Evolutionary conservation across 1,140 invertebrate species (phyloP).

Genomic region (Drosophila tristis): DNA sequence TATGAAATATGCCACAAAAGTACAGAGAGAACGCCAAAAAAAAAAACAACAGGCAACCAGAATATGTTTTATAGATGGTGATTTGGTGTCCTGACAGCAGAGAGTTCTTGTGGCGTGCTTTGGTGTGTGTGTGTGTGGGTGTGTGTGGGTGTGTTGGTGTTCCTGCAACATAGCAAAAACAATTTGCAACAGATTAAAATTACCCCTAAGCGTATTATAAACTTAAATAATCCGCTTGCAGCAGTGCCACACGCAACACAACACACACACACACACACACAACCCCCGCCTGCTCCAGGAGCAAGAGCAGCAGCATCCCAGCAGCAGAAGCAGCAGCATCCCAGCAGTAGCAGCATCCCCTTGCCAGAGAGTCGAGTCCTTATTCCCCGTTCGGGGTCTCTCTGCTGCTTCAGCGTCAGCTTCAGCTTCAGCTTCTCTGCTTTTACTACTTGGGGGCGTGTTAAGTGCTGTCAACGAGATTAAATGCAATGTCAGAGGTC

Average conservation of each 20-base stretch:
- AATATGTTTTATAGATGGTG: constrained; percentile 73
- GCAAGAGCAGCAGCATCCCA: constrained; percentile 7
- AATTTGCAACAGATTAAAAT: constrained; percentile 84
- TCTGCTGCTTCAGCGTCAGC: not conserved
- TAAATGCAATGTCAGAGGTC: constrained; percentile 82
- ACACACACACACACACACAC: no score
- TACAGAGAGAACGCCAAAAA: constrained; percentile 26
- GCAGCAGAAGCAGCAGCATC: not conserved
- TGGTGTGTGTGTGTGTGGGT: not conserved
- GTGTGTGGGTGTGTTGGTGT: constrained; percentile 1
- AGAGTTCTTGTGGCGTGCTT: not conserved
- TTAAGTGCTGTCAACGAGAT: constrained; percentile 82
- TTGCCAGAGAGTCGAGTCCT: constrained; percentile 16
- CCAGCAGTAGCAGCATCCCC: constrained; percentile 1
- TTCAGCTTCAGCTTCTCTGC: constrained; percentile 15
- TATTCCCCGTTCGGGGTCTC: constrained; percentile 3
- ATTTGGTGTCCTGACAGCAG: constrained; percentile 50
- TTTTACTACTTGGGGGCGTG: constrained; percentile 73
- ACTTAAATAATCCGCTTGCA: constrained; percentile 80
- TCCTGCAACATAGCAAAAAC: constrained; percentile 68
- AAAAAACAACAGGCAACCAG: constrained; percentile 27
- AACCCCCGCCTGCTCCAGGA: not conserved
- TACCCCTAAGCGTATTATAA: constrained; percentile 83
- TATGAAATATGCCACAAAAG: constrained; percentile 78
- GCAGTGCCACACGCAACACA: constrained; percentile 10